phyloP scores from a whole-genome alignment of 2,113 vertebrate genomes.

The Natator depressus region DNA sequence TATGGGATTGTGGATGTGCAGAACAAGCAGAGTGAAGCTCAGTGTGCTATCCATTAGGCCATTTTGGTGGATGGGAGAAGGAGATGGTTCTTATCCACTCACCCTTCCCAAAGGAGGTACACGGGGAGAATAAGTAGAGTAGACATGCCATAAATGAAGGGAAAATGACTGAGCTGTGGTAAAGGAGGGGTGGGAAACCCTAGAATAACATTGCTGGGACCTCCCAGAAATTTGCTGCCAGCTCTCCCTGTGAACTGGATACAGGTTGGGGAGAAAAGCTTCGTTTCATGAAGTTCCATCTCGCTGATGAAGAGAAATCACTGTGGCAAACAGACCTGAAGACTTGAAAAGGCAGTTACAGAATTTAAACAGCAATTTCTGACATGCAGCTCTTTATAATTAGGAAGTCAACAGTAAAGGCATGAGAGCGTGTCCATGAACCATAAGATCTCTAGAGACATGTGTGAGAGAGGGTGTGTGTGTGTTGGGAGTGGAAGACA shows the following conservation, averaged over 20 bases:
- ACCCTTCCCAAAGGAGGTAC: neutral
- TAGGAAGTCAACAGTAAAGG: neutral
- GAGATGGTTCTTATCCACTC: neutral
- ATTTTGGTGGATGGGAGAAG: neutral
- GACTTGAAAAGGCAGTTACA: neutral
- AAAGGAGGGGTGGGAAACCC: neutral
- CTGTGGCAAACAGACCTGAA: neutral
- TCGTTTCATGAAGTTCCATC: neutral
- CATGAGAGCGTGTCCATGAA: neutral
- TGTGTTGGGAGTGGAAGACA: neutral
- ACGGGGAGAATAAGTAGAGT: neutral
- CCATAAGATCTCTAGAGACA: neutral
- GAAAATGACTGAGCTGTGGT: neutral
- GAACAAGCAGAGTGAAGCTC: neutral
- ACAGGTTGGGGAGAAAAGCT: neutral
- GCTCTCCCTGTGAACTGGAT: neutral
- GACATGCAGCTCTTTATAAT: neutral
- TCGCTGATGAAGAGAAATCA: neutral
- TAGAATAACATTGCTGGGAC: neutral
- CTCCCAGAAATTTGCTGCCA: neutral
- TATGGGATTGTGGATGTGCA: neutral
- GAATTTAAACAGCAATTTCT: neutral
- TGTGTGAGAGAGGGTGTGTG: neutral
- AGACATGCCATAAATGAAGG: neutral
- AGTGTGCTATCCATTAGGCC: accelerated